Base-by-base conservation (phyloP, 2,888 invertebrate genomes). In the Timema podura region DNA sequence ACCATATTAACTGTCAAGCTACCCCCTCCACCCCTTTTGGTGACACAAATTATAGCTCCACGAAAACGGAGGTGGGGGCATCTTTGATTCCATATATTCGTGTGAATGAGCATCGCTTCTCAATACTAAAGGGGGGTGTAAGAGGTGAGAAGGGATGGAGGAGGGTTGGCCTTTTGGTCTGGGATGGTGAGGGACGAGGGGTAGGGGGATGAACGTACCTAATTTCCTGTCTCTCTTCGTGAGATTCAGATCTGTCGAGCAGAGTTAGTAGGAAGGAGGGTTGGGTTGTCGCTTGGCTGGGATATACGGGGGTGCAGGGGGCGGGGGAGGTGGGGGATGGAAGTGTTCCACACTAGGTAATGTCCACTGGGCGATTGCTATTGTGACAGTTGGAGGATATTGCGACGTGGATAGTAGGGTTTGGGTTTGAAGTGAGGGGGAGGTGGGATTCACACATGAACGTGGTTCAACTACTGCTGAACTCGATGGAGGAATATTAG, bases 301-400 rank as follows among this genome's bases (percentile, higher is more conserved):
- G 46, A 48, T 46, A 15, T 48, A 67, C 46, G 47, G 51, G 11
- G 7, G 11, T 47, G 47, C 68, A 59, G 57, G 47, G 61, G 16
- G 57, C 15, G 16, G 6, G n/a, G 65, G 47, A 61, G 64, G 48
- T 46, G 16, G 59, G 68, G 49, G 66, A 6, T 65, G 66, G 68
- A 68, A 68, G 61, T 68, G 68, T 61, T 30, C 30, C 30, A 30
- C 30, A 30, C 30, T 30, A 30, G 30, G 30, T 30, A 30, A 30
- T 30, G 30, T 30, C 30, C 30, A 30, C 30, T 30, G 68, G 59
- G 61, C 59, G 48, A 68, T 59, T 48, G 68, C 44, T 48, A 68
- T 68, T 68, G 64, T 70, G 70, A 70, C 70, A 68, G 68, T 30
- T 16, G 54, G 57, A 65, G 68, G 70, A 70, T 70, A 70, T 70